These are phyloP conservation scores for Thunnus thynnus DNA, from an alignment of 2,113 vertebrate genomes.

Conservation along the genomic window DNA sequence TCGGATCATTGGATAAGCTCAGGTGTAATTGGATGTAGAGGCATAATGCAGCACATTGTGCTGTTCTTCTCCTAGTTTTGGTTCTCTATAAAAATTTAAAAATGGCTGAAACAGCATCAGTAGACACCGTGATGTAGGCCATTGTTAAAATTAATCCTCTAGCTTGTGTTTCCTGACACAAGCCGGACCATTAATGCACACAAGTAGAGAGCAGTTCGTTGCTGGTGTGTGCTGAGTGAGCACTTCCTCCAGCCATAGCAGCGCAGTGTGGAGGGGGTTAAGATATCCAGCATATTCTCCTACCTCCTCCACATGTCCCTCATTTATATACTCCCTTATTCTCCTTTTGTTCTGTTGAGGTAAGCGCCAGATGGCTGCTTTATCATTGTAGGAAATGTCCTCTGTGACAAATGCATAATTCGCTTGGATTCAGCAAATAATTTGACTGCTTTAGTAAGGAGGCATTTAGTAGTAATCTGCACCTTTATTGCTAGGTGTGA, in stretches of 20 bases:
- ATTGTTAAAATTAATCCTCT: conserved; percentile 40
- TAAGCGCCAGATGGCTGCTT: conserved; percentile 50
- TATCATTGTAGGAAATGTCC: not conserved
- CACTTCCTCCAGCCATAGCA: conserved; percentile 46
- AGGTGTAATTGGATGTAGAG: conserved; percentile 18
- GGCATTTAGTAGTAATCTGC: not conserved
- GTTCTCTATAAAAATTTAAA: not conserved
- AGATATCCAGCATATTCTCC: not conserved
- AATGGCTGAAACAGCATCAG: conserved; percentile 32
- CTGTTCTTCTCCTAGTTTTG: not conserved
- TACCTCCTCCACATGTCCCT: conserved; percentile 4
- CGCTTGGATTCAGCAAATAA: not conserved
- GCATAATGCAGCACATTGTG: conserved; percentile 4
- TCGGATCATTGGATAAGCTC: conserved; percentile 23
- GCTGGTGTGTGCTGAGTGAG: conserved; percentile 59
- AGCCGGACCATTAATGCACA: conserved; percentile 19
- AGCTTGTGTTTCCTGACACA: conserved; percentile 35
- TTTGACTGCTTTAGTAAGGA: not conserved
- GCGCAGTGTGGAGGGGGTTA: not conserved
- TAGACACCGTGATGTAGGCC: not conserved
- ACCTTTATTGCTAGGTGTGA: conserved; percentile 58
- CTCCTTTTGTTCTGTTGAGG: conserved; percentile 41
- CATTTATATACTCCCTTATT: not conserved
- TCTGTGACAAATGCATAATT: not conserved
- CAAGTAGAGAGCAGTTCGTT: conserved; percentile 2